phyloP scores from a whole-genome alignment of 2,113 vertebrate genomes.

The Cisticola juncidis region DNA sequence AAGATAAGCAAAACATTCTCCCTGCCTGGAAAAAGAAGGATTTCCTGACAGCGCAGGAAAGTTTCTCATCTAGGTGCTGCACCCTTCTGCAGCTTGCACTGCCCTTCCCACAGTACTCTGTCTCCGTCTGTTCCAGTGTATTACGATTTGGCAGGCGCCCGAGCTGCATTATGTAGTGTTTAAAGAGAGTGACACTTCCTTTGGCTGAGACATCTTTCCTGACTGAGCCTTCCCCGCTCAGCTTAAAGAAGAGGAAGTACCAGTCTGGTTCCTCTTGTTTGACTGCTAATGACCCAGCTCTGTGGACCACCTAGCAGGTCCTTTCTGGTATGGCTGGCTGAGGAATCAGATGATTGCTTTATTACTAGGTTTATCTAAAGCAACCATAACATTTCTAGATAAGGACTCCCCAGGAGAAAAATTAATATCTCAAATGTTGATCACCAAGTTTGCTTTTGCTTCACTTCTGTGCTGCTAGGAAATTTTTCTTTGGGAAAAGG shows the following conservation, averaged over 20 bases:
- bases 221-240: neutral
- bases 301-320: neutral
- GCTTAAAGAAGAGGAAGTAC: slow-evolving; percentile 32
- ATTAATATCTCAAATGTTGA: neutral
- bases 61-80: neutral
- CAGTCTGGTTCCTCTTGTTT: slow-evolving; percentile 33
- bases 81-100: neutral
- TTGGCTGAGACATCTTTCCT: slow-evolving; percentile 30
- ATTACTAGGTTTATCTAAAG: neutral
- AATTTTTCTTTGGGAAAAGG: neutral
- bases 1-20: neutral
- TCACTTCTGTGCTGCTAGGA: neutral
- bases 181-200: slow-evolving; percentile 34
- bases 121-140: slow-evolving; percentile 19
- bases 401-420: neutral
- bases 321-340: neutral
- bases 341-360: neutral
- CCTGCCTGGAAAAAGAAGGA: neutral
- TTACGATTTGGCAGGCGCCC: slow-evolving; percentile 1
- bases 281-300: slow-evolving; percentile 16
- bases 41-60: neutral
- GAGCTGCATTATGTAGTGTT: neutral
- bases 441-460: neutral
- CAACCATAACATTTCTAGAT: neutral
- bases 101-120: neutral